Base-by-base conservation (phyloP, 2,113 vertebrate genomes). In the Scopus umbretta region DNA sequence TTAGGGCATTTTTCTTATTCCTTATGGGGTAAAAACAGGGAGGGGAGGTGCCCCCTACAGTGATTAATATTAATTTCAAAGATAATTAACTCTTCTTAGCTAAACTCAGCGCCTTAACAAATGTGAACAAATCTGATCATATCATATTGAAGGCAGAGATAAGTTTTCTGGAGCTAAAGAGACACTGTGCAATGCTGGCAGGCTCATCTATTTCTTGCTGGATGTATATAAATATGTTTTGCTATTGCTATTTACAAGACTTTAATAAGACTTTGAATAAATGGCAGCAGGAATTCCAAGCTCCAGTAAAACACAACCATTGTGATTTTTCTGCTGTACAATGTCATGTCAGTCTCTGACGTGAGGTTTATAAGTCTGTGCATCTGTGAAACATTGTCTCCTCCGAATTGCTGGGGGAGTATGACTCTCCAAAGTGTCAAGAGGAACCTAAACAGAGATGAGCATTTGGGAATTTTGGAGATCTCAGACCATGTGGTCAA, bases 11-110 rank as follows among this genome's bases (percentile, higher is more conserved):
- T 86, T 94, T 78, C 59, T 88, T 75, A 56, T 76, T 70, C 40
- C 47, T 92, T 88, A 75, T 27, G 47, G 22, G 45, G 23, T 71
- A 66, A 90, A 80, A 95, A 63, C 32, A 84, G 47, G 26, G 59
- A 90, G 49, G 40, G 58, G 50, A 96, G 26, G 40, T 90, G 27
- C 14, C 53, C 49, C 53, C 55, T 72, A 45, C 47, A 73, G 52
- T 87, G 55, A 94, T 95, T 94, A 92, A 92, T 95, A 95, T 88
- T 92, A 32, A 92, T 97, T 95, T 95, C 68, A 95, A 87, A 88
- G 50, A 43, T 90, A 92, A 94, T 95, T 71, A 86, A 90, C 27
- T 88, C 11, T 80, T 93, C 36, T 81, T 61, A 91, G 70, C 22
- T 32, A 65, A 92, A 91, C 66, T 94, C 86, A 88, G 42, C 26